Evolutionary conservation across 2,888 invertebrate genomes (phyloP), one percentile per base, ranked within the genome.

Genomic region (Drosophila robusta): DNA sequence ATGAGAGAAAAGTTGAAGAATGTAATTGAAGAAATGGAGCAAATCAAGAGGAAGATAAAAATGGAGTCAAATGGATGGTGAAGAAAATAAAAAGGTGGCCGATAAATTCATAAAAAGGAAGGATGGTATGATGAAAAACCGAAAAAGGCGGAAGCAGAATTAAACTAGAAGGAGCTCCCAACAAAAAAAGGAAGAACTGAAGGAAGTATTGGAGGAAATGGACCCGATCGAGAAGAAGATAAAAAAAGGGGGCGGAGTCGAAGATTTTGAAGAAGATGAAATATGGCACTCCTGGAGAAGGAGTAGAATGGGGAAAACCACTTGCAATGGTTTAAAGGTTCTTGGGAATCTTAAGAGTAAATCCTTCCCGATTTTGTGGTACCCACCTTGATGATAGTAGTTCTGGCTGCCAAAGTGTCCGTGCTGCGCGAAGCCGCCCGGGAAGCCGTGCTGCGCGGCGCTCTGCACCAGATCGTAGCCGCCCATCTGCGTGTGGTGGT

Each of bases 301-400:
- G 7, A 22, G 7, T 4, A 36, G 16, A 58, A 7, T 8, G 5
- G 12, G 4, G 8, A 6, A 29, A 29, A 8, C 18, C 4, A 9
- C 24, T 34, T 1, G 42, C 0, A 14, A 12, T 18, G 18, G 12
- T 12, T 4, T 8, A 14, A 5, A 22, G n/a, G 0, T 8, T 38
- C 38, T 26, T 14, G 7, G 18, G 18, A 18, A 18, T 18, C 18
- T 18, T 18, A 18, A 18, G 18, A 18, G 18, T 2, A 18, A 18
- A 18, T 18, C 18, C 18, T 2, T 18, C 2, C 18, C 2, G 18
- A 66, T 44, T 7, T 9, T 14, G 1, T 11, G 45, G 2, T 3
- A 45, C 69, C 58, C 70, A 92, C 92, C 92, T 90, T 92, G 92
- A 75, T 92, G 92, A 70, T 92, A 92, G 70, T 92, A 92, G 65